Base-by-base conservation (phyloP, 2,797 vertebrate species). In the Anisognathus igniventris region DNA sequence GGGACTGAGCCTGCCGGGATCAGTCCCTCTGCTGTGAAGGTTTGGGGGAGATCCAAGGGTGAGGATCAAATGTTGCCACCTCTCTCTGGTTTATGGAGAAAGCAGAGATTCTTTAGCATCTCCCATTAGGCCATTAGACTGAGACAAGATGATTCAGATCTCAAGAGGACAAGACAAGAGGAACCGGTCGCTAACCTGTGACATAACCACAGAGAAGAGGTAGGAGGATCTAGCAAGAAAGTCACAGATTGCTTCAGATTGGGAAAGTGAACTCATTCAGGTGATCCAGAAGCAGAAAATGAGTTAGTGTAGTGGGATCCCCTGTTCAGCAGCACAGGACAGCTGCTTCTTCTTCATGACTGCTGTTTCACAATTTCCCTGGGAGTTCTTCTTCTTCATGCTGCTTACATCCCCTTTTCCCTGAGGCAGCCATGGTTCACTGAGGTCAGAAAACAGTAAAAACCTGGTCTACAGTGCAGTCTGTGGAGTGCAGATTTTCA, bases 371-470 rank as follows among this genome's bases (percentile, higher is more conserved):
- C 54, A 77, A 24, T 88, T 91, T 86, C 47, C 39, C n/a, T 84
- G 45, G n/a, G 58, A 88, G 12, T 31, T 16, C 65, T 77, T 88
- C 31, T 12, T 93, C 44, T 66, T 94, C 21, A 10, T 53, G 40
- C 56, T 87, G 77, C 73, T 94, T 83, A 61, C 22, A 58, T 58
- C n/a, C 8, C n/a, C 17, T 86, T 85, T 90, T 78, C 66, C 51
- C 73, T 56, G 40, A 83, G 75, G 78, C 66, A 88, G 47, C 18
- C 66, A 39, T 6, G 6, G 48, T 79, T 93, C 75, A 53, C 45
- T 61, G 70, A 90, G 81, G 73, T 80, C 66, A 86, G 72, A 83
- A 96, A 85, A 86, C 9, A 89, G 58, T n/a, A 60, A 93, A 91
- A 92, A 50, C 30, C 50, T 86, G 44, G 31, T 79, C 42, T 62